Base-by-base conservation (phyloP, 2,113 vertebrate species). In the Pelmatolapia mariae region DNA sequence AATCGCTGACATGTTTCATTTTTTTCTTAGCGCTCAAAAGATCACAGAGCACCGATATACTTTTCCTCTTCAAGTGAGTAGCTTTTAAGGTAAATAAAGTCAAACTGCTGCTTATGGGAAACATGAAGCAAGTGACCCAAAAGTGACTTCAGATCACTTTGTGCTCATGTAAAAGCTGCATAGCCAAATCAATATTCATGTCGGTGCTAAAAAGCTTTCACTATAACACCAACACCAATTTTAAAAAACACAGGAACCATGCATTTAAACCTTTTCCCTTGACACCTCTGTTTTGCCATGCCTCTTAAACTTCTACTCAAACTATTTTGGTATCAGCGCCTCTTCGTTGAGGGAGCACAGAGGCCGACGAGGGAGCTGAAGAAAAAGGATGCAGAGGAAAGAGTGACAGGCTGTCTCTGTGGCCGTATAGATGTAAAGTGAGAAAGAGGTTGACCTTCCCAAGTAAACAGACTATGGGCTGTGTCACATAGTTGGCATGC, bases 401-500 rank as follows among this genome's bases (percentile, higher is more conserved):
- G 16, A 40, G 22, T n/a, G 76, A 38, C 10, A n/a, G 78, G 45
- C 31, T n/a, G 40, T 22, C 53, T 80, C n/a, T 61, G 43, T 53
- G 57, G 57, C 66, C 10, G n/a, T 36, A 78, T 81, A 83, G 80
- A 83, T 54, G 89, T 87, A 84, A 93, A 91, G 84, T 16, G 26
- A 92, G 88, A 86, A 71, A 89, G 83, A 82, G 24, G 83, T 83
- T 86, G 92, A 93, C 85, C 90, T 89, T 90, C 83, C 79, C 80
- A 22, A 89, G 89, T 90, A 94, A 94, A 96, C 92, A 92, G 95
- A 90, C 86, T 71, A 90, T 57, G 86, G 84, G 66, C 84, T 78
- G 87, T 94, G 86, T 84, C 94, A 89, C 93, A 94, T 93, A 96
- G 96, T 94, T 96, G 94, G 95, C 89, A 88, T 52, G 83, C 63